These are phyloP conservation scores for Pycnonotus jocosus DNA, from an alignment of 2,113 vertebrate genomes.

Conservation along the genomic window DNA sequence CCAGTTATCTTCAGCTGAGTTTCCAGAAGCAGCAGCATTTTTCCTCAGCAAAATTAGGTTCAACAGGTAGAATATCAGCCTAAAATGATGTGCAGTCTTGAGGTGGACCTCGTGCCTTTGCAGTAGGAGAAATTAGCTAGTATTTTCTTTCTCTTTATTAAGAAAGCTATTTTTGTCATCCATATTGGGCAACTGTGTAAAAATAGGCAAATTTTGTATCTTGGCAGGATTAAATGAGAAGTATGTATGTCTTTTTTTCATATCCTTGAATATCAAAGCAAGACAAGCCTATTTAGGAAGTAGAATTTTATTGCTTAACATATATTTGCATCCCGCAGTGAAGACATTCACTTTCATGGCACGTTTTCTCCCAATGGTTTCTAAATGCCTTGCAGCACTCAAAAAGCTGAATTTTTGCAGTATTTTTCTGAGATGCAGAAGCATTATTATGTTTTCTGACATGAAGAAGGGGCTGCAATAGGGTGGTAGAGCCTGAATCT, in stretches of 20 bases:
- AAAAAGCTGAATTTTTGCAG: not conserved
- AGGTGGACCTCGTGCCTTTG: not conserved
- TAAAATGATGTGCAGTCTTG: not conserved
- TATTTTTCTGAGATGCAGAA: slow-evolving; percentile 3
- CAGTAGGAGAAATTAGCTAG: not conserved
- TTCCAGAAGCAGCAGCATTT: not conserved
- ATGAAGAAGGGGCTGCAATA: not conserved
- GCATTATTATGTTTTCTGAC: not conserved
- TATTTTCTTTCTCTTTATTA: slow-evolving; percentile 21
- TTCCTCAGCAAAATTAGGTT: not conserved
- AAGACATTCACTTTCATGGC: slow-evolving; percentile 47
- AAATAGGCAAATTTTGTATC: slow-evolving; percentile 39
- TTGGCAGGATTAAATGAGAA: slow-evolving; percentile 54
- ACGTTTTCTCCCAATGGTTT: slow-evolving; percentile 43
- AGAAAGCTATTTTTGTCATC: slow-evolving; percentile 33
- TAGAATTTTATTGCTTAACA: slow-evolving; percentile 51
- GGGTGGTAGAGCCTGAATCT: not conserved
- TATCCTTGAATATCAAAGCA: slow-evolving; percentile 56
- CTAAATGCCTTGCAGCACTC: slow-evolving; percentile 36
- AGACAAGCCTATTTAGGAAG: slow-evolving; percentile 54
- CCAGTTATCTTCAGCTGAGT: not conserved
- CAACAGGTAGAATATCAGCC: not conserved
- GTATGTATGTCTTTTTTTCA: slow-evolving; percentile 23
- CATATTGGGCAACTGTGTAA: slow-evolving; percentile 23
- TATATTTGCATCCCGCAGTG: slow-evolving; percentile 32